phyloP scores from a whole-genome alignment of 2,888 invertebrate genomes.

The Spisula solida region DNA sequence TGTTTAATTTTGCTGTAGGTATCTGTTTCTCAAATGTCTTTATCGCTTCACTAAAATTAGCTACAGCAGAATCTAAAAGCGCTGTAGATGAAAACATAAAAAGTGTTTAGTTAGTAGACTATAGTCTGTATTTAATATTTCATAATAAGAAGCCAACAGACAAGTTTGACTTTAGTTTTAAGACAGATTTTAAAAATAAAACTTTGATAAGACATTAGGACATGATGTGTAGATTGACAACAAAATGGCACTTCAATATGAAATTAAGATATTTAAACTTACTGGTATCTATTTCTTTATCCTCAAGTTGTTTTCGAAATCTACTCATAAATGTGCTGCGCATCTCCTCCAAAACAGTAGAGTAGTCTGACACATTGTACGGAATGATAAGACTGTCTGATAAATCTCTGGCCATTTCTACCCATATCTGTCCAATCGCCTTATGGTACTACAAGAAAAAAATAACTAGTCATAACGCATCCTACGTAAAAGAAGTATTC shows the following conservation, averaged over 20 bases:
- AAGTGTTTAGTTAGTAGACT: no score
- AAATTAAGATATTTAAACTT: not conserved
- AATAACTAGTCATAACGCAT: no score
- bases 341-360: slow-evolving; percentile 50
- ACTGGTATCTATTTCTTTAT: slow-evolving; percentile 48
- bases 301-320: slow-evolving; percentile 52
- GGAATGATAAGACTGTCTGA: slow-evolving; percentile 84
- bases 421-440: slow-evolving; percentile 86
- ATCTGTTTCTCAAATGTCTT: slow-evolving; percentile 45
- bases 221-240: no score
- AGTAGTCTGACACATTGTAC: slow-evolving; percentile 82
- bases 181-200: no score
- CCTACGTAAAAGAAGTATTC: not conserved
- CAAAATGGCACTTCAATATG: no score
- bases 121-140: no score
- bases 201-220: no score
- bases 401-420: slow-evolving; percentile 84
- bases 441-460: slow-evolving; percentile 75
- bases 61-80: slow-evolving; percentile 34
- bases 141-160: no score
- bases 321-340: slow-evolving; percentile 52
- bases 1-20: slow-evolving; percentile 40
- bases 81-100: slow-evolving; percentile 33
- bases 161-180: no score
- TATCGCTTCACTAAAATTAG: slow-evolving; percentile 49